A percentile compares a stretch with the other conserved stretches of the same genome.
These are phyloP conservation scores for Amaurobius ferox DNA, from an alignment of 2,888 invertebrate genomes.

Conservation along the genomic window DNA sequence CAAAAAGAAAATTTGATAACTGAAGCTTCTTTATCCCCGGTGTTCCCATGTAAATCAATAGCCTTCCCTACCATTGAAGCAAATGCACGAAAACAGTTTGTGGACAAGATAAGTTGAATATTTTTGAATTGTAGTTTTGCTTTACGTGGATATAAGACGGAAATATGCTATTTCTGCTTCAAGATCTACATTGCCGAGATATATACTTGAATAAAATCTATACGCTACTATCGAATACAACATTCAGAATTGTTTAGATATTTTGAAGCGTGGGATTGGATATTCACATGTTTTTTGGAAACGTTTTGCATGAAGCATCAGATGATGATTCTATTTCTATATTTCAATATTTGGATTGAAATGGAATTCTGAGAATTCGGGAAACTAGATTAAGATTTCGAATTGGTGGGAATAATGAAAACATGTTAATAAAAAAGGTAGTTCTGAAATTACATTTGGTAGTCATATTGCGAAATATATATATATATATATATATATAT, in stretches of 20 bases:
- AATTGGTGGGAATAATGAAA: too few relatives aligned
- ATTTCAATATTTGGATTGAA: background rate
- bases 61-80: background rate
- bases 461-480: too few relatives aligned
- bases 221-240: background rate
- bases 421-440: too few relatives aligned
- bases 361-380: background rate
- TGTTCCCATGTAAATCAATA: slow-evolving; percentile 41
- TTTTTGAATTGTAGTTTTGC: slow-evolving; percentile 1
- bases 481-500: too few relatives aligned
- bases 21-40: background rate
- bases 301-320: background rate
- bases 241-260: slow-evolving; percentile 22
- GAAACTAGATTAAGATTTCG: too few relatives aligned
- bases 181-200: slow-evolving; percentile 1
- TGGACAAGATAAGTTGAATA: slow-evolving; percentile 2
- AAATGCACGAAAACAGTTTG: slow-evolving; percentile 1
- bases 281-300: background rate
- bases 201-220: slow-evolving; percentile 38
- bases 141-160: slow-evolving; percentile 23
- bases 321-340: background rate
- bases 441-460: too few relatives aligned
- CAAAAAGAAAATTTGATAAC: slow-evolving; percentile 24
- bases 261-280: slow-evolving; percentile 7
- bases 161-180: slow-evolving; percentile 42